Evolutionary conservation across 1,140 invertebrate genomes (phyloP).

Genomic region (Propsilocerus akamusi): DNA sequence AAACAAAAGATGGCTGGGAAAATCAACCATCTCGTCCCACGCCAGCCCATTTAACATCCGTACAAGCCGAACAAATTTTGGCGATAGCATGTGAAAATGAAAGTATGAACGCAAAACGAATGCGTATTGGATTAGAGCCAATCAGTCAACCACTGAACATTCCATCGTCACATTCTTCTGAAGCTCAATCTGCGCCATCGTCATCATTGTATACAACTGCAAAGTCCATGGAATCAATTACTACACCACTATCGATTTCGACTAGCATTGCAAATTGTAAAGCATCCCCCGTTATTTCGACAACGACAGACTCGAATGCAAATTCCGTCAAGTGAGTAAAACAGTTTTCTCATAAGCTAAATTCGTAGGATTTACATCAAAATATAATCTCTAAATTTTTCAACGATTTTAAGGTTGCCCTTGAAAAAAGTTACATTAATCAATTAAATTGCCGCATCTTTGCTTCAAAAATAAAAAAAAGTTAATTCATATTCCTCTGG

Average conservation of each 20-base stretch:
- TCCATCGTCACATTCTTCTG: slow-evolving; percentile 35
- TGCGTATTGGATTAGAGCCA: slow-evolving; percentile 86
- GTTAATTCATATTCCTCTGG: too few relatives aligned
- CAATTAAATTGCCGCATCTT: too few relatives aligned
- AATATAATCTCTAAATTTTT: too few relatives aligned
- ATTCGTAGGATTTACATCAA: too few relatives aligned
- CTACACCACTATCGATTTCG: slow-evolving; percentile 11
- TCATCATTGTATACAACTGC: slow-evolving; percentile 12
- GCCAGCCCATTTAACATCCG: slow-evolving; percentile 86
- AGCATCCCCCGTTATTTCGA: neutral
- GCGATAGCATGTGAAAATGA: slow-evolving; percentile 93
- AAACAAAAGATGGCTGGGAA: slow-evolving; percentile 54
- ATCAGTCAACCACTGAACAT: slow-evolving; percentile 71
- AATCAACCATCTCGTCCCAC: slow-evolving; percentile 49
- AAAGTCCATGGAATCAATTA: slow-evolving; percentile 8
- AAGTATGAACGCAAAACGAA: slow-evolving; percentile 88
- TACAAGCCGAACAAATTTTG: slow-evolving; percentile 88
- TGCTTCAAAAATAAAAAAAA: too few relatives aligned
- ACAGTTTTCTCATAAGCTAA: too few relatives aligned
- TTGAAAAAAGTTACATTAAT: too few relatives aligned
- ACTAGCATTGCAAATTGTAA: neutral
- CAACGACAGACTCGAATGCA: neutral
- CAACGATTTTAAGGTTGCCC: too few relatives aligned
- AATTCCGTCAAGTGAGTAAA: neutral
- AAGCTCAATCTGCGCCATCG: slow-evolving; percentile 17